Evolutionary conservation across 2,888 invertebrate species (phyloP), one percentile per base, ranked within the genome.

Genomic region (Dynastes grantii): DNA sequence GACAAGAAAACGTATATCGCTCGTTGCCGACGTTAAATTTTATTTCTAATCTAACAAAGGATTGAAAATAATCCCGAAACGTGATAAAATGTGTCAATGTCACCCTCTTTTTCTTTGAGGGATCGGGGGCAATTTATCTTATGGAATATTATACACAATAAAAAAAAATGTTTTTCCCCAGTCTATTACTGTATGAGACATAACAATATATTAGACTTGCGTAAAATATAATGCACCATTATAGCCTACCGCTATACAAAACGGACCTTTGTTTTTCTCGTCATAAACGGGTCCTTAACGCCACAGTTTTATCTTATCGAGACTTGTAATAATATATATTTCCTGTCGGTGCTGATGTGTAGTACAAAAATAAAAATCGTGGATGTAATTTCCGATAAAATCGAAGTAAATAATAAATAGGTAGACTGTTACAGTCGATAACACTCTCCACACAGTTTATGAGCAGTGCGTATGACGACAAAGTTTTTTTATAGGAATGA

Each of bases 291-390:
- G n/a, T 65, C 40, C 16, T 65, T 11, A 53, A 53, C 55, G 55
- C 55, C 55, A 58, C 55, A 0, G 75, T 37, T 63, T 70, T 76
- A 76, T 76, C 75, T 76, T 76, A 76, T 76, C 75, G 75, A n/a
- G 8, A 6, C 22, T 58, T 27, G 55, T 58, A 58, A 22, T 58
- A 58, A 58, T 58, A 58, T 58, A 22, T 58, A 58, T 58, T 58
- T 58, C 55, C 55, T 58, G 55, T 58, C 55, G 55, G 55, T 58
- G n/a, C 55, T 22, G 16, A 58, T 58, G 55, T 58, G 55, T 58
- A 22, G 63, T 63, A 49, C 29, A n/a, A 45, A 40, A 53, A 32
- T 27, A 55, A 37, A 63, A 27, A 68, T 68, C 68, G 51, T 8
- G 29, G 68, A 68, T 68, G 49, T 49, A 63, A 63, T 45, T n/a